phyloP scores from a whole-genome alignment of 2,888 invertebrate genomes.

The Holacanthella duospinosa region DNA sequence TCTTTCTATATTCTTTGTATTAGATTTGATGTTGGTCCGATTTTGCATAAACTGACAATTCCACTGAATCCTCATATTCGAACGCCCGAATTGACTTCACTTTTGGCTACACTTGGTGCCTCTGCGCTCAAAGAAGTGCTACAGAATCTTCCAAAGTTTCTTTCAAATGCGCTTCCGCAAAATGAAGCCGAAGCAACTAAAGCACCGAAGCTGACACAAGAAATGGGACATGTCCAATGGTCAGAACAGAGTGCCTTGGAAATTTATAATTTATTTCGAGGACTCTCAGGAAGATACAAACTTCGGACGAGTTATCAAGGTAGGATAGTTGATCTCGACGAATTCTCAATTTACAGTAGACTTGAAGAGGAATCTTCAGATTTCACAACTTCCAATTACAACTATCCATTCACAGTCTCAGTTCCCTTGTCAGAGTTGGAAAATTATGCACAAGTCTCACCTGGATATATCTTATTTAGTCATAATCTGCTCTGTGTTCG shows the following conservation, averaged over 20 bases:
- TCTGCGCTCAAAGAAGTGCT: constrained; percentile 20
- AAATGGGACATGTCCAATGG: constrained; percentile 58
- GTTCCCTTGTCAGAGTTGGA: background rate
- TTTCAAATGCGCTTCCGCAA: constrained; percentile 19
- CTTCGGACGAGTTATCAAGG: constrained; percentile 21
- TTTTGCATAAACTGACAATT: constrained; percentile 17
- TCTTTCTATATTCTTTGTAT: no score
- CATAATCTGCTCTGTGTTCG: constrained; percentile 22
- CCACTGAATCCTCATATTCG: constrained; percentile 26
- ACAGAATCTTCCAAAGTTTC: constrained; percentile 10
- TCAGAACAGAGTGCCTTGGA: constrained; percentile 51
- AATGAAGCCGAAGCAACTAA: constrained; percentile 20
- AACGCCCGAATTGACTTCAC: constrained; percentile 20
- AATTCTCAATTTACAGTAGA: background rate
- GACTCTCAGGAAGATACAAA: constrained; percentile 43
- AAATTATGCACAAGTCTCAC: constrained; percentile 6
- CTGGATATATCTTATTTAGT: constrained; percentile 23
- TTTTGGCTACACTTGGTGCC: constrained; percentile 23
- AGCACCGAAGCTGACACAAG: constrained; percentile 63
- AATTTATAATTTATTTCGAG: constrained; percentile 61
- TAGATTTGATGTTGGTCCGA: constrained; percentile 35
- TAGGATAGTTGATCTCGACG: constrained; percentile 25
- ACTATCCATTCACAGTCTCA: background rate
- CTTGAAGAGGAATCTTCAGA: constrained; percentile 3
- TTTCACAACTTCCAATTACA: constrained; percentile 17